Evolutionary conservation across 2,113 vertebrate species (phyloP).

Genomic region (Nibea albiflora): DNA sequence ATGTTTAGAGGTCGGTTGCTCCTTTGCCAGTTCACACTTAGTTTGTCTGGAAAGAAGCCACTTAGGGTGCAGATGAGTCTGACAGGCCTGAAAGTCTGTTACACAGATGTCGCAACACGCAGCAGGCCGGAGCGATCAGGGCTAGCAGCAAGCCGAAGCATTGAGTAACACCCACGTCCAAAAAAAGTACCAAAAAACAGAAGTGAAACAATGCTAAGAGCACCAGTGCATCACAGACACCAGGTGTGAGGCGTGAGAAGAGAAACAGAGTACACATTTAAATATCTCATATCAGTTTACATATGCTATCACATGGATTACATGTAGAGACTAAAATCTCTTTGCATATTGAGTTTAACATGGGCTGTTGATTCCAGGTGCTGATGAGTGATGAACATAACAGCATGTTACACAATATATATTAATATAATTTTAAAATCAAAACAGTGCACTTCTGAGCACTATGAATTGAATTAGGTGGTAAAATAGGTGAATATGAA

Average conservation of each 20-base stretch:
- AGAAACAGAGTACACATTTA: conserved; percentile 53
- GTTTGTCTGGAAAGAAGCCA: no score
- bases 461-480: not conserved
- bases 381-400: not conserved
- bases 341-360: conserved; percentile 28
- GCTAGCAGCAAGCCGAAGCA: conserved; percentile 24
- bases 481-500: no score
- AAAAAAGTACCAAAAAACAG: conserved; percentile 68
- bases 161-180: conserved; percentile 55
- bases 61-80: not conserved
- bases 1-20: no score
- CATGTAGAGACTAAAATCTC: conserved; percentile 10
- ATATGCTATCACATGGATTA: conserved; percentile 6
- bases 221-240: conserved; percentile 57
- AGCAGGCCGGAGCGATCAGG: no score
- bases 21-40: no score
- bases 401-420: not conserved
- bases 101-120: no score
- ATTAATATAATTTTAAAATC: not conserved
- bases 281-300: conserved; percentile 54
- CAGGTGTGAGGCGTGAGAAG: conserved; percentile 68
- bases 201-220: conserved; percentile 73
- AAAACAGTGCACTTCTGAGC: not conserved
- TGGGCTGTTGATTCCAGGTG: conserved; percentile 43
- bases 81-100: no score